Evolutionary conservation across 2,888 invertebrate species (phyloP).

Genomic region (Leptopterna dolabrata): DNA sequence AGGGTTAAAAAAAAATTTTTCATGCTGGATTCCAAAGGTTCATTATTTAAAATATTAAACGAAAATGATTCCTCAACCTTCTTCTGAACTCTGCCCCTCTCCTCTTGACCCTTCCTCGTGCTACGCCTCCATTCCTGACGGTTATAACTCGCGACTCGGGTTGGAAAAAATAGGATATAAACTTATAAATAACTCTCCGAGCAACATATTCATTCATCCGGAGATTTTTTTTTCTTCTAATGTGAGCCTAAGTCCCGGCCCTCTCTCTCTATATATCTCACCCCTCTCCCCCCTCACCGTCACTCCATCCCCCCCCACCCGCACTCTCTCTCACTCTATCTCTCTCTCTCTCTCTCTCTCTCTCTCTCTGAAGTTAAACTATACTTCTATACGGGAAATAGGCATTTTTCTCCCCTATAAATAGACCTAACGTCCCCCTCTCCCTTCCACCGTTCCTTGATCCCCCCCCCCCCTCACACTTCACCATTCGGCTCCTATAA

Average conservation of each 20-base stretch:
- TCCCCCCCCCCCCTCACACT: no score
- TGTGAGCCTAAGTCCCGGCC: not conserved
- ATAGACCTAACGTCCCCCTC: not conserved
- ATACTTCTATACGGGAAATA: not conserved
- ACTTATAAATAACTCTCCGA: not conserved
- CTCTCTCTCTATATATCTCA: no score
- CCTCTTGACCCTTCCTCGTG: not conserved
- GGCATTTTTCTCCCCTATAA: not conserved
- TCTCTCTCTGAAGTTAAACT: not conserved
- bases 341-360: no score
- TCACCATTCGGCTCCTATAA: not conserved
- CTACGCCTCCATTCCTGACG: not conserved
- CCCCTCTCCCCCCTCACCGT: no score
- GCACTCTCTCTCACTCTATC: no score
- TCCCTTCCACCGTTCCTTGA: not conserved
- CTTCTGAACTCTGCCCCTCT: not conserved
- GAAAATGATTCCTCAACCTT: not conserved
- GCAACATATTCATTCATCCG: constrained; percentile 18
- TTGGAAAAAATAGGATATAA: not conserved
- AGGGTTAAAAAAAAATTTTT: no score
- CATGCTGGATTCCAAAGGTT: no score
- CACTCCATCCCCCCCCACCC: no score
- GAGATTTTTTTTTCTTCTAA: not conserved
- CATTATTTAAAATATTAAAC: no score
- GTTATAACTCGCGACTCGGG: not conserved